Base-by-base conservation (phyloP, 2,113 vertebrate genomes). In the Psilopogon haemacephalus region DNA sequence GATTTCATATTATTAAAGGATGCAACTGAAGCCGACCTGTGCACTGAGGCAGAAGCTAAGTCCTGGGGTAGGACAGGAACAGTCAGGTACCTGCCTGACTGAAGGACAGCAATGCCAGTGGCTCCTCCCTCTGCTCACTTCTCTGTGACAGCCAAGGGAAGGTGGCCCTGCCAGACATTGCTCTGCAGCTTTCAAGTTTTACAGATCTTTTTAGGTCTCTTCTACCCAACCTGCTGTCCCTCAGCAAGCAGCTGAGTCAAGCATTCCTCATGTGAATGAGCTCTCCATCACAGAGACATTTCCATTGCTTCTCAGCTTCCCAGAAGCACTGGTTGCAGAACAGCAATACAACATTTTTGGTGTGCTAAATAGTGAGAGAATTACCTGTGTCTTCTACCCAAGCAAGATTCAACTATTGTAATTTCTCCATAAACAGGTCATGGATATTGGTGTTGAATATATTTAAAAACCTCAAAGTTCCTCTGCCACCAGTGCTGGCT, bases 1-100 rank as follows among this genome's bases (percentile, higher is more conserved):
- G 12, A 5, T 37, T 12, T 78, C 3, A 0, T 13, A 5, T 7
- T 17, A n/a, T 14, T 8, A 3, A 20, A 30, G 30, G 2, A 2
- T 12, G 17, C 23, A 67, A 75, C 20, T 23, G 48, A 59, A 46
- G 21, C 26, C 40, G 54, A 52, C 59, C 33, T 65, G 15, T 24
- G 12, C 6, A 2, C 1, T 30, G 30, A 65, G 32, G 28, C 14
- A 9, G 32, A 76, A 48, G 35, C 0, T 16, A 71, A 33, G 8
- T 74, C 42, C 44, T 50, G 21, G 6, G 23, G 8, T 1, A 58
- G 62, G 63, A 71, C 18, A 32, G 65, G 28, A 81, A 20, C 12
- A 26, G 55, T 67, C 1, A 1, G 60, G 48, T 2, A 7, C 18
- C 42, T 6, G 8, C 19, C 24, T 55, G 37, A 26, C 4, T 23